Conservation (phyloP, 1,140 invertebrate species). For the Pseudobourletiella spinata region DNA sequence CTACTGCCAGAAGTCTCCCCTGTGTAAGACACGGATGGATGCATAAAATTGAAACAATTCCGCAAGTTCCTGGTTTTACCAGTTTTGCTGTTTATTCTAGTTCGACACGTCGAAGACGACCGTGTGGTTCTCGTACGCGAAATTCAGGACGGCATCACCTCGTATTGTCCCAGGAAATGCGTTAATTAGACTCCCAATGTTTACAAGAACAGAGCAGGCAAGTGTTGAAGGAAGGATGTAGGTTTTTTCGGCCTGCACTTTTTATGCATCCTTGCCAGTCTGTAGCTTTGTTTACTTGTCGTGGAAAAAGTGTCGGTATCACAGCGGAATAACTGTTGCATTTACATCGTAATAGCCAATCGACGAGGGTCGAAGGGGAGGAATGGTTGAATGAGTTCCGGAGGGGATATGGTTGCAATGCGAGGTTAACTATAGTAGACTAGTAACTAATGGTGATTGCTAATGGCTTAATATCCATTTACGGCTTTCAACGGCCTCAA, state of each 20-base stretch:
- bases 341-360: background rate
- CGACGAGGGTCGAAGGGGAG: background rate
- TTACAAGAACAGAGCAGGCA: too few species aligned
- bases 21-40: too few species aligned
- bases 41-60: too few species aligned
- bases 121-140: too few species aligned
- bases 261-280: background rate
- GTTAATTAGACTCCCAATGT: slow-evolving; percentile 1
- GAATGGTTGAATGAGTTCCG: background rate
- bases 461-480: too few species aligned
- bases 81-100: too few species aligned
- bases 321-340: background rate
- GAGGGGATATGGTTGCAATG: too few species aligned
- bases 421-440: too few species aligned
- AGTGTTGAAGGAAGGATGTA: background rate
- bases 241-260: background rate
- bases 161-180: slow-evolving; percentile 4
- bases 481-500: background rate
- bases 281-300: background rate
- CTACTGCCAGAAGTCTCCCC: too few species aligned
- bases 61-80: too few species aligned
- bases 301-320: background rate
- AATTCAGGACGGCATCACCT: background rate
- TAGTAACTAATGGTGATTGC: too few species aligned
- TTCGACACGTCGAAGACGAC: too few species aligned